Conservation (phyloP, 2,113 vertebrate genomes). For the Podilymbus podiceps region DNA sequence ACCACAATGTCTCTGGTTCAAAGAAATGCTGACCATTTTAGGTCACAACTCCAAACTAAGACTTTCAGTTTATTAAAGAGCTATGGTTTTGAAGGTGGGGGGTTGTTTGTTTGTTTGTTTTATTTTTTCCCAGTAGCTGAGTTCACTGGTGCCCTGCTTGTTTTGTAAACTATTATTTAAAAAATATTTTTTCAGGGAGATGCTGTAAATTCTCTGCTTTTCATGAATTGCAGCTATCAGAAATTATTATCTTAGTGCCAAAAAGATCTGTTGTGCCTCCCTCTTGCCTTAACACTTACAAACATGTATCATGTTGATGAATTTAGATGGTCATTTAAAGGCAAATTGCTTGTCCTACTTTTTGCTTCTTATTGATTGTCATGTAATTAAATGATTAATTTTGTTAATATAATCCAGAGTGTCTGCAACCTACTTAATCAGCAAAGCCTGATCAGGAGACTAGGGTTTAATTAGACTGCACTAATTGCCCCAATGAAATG, state of each 20-base stretch:
- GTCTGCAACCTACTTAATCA: conserved; percentile 54
- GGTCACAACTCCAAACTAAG: not conserved
- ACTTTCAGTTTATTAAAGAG: not conserved
- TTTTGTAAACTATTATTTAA: not conserved
- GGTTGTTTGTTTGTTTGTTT: no score
- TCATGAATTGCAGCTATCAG: not conserved
- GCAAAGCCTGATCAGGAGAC: conserved; percentile 41
- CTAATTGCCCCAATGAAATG: conserved; percentile 59
- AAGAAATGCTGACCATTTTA: conserved; percentile 8
- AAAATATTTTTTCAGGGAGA: not conserved
- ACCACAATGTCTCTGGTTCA: conserved; percentile 11
- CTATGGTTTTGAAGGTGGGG: not conserved
- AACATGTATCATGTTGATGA: conserved; percentile 45
- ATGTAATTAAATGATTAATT: conserved; percentile 62
- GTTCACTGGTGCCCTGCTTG: not conserved
- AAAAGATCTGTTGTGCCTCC: not conserved
- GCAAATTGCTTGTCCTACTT: conserved; percentile 57
- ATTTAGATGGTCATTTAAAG: conserved; percentile 65
- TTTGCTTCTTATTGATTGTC: conserved; percentile 65
- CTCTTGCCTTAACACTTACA: conserved; percentile 7
- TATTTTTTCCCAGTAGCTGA: not conserved
- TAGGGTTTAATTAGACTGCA: conserved; percentile 42
- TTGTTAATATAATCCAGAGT: conserved; percentile 16
- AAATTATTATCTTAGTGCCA: not conserved
- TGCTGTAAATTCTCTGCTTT: not conserved